Evolutionary conservation across 2,888 invertebrate genomes (phyloP).

Genomic region (Tetranychus piercei): DNA sequence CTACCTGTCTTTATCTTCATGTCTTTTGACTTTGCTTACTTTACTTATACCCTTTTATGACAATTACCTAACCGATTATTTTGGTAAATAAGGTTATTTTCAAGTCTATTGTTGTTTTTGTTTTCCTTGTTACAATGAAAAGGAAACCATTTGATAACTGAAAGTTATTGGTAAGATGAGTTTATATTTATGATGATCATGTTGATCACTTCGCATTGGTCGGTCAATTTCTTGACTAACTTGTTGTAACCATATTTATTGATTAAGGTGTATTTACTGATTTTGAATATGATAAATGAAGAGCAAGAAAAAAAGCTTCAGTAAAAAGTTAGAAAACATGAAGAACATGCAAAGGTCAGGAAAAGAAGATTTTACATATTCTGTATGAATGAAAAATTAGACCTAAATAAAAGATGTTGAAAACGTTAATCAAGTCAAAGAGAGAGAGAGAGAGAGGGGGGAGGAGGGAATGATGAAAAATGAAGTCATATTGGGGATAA

Average conservation of each 20-base stretch:
- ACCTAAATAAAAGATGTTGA: background rate
- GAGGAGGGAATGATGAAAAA: background rate
- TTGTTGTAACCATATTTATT: too few relatives aligned
- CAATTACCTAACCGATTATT: background rate
- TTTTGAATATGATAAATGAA: too few relatives aligned
- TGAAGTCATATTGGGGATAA: background rate
- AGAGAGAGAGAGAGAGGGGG: background rate
- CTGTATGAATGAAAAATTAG: background rate
- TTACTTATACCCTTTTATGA: too few relatives aligned
- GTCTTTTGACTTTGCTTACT: too few relatives aligned
- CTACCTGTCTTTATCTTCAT: background rate
- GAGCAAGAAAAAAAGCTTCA: background rate
- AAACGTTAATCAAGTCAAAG: background rate
- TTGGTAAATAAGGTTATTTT: background rate
- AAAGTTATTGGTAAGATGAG: background rate
- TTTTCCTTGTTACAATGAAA: background rate
- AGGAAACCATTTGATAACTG: background rate
- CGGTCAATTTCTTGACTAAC: background rate
- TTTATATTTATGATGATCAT: background rate
- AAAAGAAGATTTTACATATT: background rate
- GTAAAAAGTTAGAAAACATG: background rate
- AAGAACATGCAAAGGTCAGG: background rate
- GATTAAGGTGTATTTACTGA: too few relatives aligned
- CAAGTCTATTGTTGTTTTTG: background rate
- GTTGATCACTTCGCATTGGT: background rate